A percentile compares a stretch with the other conserved stretches of the same genome.
Evolutionary conservation across 1,140 invertebrate species (phyloP).

Genomic region (Mesaphorura yosii): DNA sequence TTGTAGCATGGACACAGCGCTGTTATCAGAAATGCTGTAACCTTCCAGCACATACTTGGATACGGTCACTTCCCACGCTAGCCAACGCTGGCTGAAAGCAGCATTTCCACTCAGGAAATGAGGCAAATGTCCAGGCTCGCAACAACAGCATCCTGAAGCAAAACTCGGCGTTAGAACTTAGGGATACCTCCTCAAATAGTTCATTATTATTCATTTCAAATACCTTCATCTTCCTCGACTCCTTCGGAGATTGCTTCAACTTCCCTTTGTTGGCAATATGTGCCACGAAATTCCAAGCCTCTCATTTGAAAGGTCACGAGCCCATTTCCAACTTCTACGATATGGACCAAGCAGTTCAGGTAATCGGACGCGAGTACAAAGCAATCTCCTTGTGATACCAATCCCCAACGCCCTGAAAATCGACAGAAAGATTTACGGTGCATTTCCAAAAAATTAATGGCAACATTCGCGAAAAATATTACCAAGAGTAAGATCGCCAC

Average conservation of each 20-base stretch:
- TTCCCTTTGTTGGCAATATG: slow-evolving; percentile 70
- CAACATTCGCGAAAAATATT: slow-evolving; percentile 32
- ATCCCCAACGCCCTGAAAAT: slow-evolving; percentile 61
- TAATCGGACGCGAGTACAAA: slow-evolving; percentile 96
- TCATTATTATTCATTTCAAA: slow-evolving; percentile 18
- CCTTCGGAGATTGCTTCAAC: slow-evolving; percentile 97
- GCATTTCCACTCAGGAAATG: slow-evolving; percentile 83
- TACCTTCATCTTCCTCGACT: slow-evolving; percentile 83
- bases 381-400: slow-evolving; percentile 86
- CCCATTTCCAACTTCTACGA: slow-evolving; percentile 97
- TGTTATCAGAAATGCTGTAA: slow-evolving; percentile 95
- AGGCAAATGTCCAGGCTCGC: slow-evolving; percentile 80
- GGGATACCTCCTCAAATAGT: too few species aligned
- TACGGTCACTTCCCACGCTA: slow-evolving; percentile 92
- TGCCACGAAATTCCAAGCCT: slow-evolving; percentile 93
- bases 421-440: slow-evolving; percentile 1
- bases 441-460: background rate
- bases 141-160: slow-evolving; percentile 68
- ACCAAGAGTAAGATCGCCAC: slow-evolving; percentile 84
- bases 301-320: slow-evolving; percentile 96
- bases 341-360: slow-evolving; percentile 93
- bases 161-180: slow-evolving; percentile 9
- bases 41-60: slow-evolving; percentile 95
- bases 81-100: slow-evolving; percentile 84
- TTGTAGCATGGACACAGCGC: slow-evolving; percentile 89